A percentile compares a stretch with the other conserved stretches of the same genome.
phyloP scores from a whole-genome alignment of 2,113 vertebrate species.

The Nerophis lumbriciformis region DNA sequence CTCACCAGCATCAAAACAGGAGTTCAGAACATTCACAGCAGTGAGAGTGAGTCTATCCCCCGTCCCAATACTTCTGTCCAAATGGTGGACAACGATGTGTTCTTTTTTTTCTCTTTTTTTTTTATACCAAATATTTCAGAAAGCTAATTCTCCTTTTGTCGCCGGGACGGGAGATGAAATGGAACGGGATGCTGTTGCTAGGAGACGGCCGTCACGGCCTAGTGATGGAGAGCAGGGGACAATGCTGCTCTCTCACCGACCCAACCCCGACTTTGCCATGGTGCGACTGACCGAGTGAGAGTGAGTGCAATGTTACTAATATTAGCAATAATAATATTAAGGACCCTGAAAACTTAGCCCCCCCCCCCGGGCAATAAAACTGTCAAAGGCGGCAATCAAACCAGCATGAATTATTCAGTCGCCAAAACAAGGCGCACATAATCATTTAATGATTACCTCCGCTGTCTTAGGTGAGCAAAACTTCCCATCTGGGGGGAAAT shows the following conservation, averaged over 20 bases:
- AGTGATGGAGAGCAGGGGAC: background rate
- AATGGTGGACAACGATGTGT: background rate
- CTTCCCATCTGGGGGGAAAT: slow-evolving; percentile 4
- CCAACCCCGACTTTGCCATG: no score
- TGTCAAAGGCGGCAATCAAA: slow-evolving; percentile 1
- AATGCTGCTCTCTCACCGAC: background rate
- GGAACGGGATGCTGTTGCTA: slow-evolving; percentile 6
- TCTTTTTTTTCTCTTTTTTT: no score
- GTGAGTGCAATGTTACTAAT: background rate
- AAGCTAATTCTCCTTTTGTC: slow-evolving; percentile 4
- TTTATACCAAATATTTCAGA: background rate
- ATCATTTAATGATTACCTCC: slow-evolving; percentile 11
- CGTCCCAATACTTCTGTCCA: background rate
- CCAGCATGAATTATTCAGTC: slow-evolving; percentile 6
- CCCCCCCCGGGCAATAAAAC: background rate
- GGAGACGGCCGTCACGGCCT: slow-evolving; percentile 5
- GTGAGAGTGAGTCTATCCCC: background rate
- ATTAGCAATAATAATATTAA: background rate
- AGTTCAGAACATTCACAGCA: background rate
- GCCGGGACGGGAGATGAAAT: background rate
- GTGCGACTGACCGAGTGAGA: background rate
- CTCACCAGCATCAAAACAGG: background rate
- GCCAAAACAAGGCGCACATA: slow-evolving; percentile 5
- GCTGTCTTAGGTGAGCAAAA: slow-evolving; percentile 4
- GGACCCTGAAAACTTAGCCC: background rate